Conservation (phyloP, 2,113 vertebrate species). For the Brevimyrus niger region DNA sequence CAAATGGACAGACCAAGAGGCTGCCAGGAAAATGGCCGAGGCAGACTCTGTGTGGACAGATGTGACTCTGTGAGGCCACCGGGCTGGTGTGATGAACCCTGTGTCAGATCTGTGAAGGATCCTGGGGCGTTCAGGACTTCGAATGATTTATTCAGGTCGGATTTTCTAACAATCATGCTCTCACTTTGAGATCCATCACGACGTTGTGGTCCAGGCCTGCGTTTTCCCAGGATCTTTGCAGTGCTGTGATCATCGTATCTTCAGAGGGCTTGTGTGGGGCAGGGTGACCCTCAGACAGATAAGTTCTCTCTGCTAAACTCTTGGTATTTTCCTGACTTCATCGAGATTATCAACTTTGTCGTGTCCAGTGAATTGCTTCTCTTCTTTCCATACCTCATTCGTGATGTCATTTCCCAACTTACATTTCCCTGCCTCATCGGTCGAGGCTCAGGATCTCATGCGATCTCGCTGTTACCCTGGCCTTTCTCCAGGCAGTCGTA, state of each 20-base stretch:
- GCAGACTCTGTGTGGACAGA: neutral
- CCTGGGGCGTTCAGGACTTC: neutral
- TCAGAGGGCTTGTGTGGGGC: neutral
- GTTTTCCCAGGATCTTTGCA: neutral
- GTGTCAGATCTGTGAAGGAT: neutral
- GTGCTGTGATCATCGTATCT: neutral
- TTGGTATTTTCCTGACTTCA: neutral
- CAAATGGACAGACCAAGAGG: neutral
- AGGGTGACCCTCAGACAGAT: neutral
- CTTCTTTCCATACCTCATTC: neutral
- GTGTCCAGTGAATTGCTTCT: neutral
- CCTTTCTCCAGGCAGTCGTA: neutral
- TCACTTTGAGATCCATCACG: neutral
- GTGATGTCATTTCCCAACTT: neutral
- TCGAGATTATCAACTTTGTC: neutral
- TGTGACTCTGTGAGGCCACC: neutral
- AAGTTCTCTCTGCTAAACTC: neutral
- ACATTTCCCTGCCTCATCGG: neutral
- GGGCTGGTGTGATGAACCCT: neutral
- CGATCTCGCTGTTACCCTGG: neutral
- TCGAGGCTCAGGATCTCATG: neutral
- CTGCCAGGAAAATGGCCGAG: neutral
- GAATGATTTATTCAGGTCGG: neutral
- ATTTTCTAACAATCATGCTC: neutral
- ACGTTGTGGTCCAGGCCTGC: neutral